phyloP scores from a whole-genome alignment of 2,888 invertebrate genomes.

The Drosophila acutilabella region DNA sequence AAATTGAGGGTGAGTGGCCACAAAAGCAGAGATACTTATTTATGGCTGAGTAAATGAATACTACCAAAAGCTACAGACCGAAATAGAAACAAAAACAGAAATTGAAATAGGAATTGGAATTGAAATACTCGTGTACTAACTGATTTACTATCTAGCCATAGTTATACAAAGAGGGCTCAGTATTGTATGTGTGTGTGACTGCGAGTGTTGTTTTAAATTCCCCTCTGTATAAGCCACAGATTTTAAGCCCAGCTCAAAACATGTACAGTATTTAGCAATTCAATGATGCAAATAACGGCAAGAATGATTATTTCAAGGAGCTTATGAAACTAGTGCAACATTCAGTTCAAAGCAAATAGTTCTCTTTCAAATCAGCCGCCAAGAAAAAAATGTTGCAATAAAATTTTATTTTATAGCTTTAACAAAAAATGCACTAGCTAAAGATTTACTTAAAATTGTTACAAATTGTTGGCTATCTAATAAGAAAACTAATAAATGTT shows the following conservation, averaged over 20 bases:
- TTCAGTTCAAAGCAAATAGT: too few species aligned
- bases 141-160: conserved; percentile 6
- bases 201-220: background rate
- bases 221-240: background rate
- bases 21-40: conserved; percentile 23
- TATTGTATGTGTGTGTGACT: background rate
- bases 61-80: conserved; percentile 1
- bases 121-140: conserved; percentile 8
- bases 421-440: too few species aligned
- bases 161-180: background rate
- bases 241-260: background rate
- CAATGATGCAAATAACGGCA: background rate
- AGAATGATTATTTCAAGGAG: too few species aligned
- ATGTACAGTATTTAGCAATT: background rate
- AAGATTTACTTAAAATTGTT: too few species aligned
- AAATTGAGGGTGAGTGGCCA: conserved; percentile 1
- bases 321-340: too few species aligned
- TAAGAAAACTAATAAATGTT: too few species aligned
- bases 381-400: too few species aligned
- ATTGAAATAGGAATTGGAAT: background rate
- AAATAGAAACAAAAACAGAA: background rate
- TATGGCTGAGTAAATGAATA: conserved; percentile 25
- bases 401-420: too few species aligned
- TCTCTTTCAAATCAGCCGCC: too few species aligned
- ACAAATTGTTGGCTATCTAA: too few species aligned